These are phyloP conservation scores for Lepidochrysops patricia DNA, from an alignment of 2,888 invertebrate species.

Conservation along the genomic window DNA sequence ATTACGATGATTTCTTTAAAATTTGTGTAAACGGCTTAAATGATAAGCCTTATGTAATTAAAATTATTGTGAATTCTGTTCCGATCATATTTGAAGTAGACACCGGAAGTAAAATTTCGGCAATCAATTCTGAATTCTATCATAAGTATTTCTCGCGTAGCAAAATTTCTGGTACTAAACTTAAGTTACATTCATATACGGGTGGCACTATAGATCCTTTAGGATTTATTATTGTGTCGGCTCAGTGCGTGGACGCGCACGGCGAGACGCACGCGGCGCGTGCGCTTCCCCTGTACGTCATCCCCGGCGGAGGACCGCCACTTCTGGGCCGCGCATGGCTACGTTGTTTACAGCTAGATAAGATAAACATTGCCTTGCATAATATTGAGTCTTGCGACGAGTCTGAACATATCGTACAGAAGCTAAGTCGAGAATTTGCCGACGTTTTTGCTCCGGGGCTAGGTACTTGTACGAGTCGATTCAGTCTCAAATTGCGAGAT, in stretches of 20 bases:
- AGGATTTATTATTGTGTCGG: not conserved
- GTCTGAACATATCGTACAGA: not conserved
- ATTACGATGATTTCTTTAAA: no score
- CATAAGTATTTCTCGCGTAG: not conserved
- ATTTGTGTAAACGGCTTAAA: not conserved
- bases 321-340: not conserved
- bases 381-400: not conserved
- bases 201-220: not conserved
- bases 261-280: not conserved
- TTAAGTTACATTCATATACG: not conserved
- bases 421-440: not conserved
- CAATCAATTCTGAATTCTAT: not conserved
- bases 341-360: not conserved
- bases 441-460: not conserved
- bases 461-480: not conserved
- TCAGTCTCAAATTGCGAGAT: slow-evolving; percentile 16
- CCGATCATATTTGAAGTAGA: not conserved
- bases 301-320: not conserved
- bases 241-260: not conserved
- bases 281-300: not conserved
- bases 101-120: not conserved
- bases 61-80: not conserved
- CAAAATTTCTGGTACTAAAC: not conserved
- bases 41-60: not conserved
- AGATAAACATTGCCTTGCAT: not conserved